Base-by-base conservation (phyloP, 2,797 vertebrate genomes). In the Falco peregrinus region DNA sequence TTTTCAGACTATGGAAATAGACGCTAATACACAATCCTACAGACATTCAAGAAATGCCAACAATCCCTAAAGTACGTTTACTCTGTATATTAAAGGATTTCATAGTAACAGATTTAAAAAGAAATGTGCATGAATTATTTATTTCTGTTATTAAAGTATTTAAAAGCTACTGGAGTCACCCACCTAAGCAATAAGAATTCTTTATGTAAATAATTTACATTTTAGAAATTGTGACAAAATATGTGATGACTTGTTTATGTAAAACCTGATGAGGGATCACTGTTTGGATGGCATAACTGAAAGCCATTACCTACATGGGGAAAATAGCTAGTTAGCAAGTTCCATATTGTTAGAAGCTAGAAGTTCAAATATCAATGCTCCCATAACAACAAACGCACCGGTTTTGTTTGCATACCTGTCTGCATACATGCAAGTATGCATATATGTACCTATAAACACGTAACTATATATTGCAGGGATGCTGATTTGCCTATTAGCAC, bases 151-250 rank as follows among this genome's bases (percentile, higher is more conserved):
- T 61, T 95, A 88, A 95, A 59, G 76, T 92, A 93, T 91, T 95
- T 83, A 91, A 91, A 93, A 94, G 57, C 15, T 48, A 54, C 1
- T 5, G 45, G 71, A 94, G 20, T 79, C 57, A 78, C 60, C 50
- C 53, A 92, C 37, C 75, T 87, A 83, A 78, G 89, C 68, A 83
- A 68, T 57, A 94, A 87, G 24, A 14, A 64, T 68, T 80, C 45
- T 81, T 35, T 64, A 15, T 26, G 45, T 91, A 93, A 96, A 94
- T 95, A 93, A 95, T 94, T 92, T 87, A 92, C n/a, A 59, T 61
- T 94, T 91, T 59, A 68, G 71, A 96, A 92, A 57, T 65, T 43
- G 47, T 84, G 95, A 85, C 45, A 94, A 92, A 94, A 85, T 33
- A 33, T 50, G 10, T 19, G 24, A 87, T 64, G 68, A 85, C 43